Base-by-base conservation (phyloP, 2,888 invertebrate species). In the Eucriotettix oculatus region DNA sequence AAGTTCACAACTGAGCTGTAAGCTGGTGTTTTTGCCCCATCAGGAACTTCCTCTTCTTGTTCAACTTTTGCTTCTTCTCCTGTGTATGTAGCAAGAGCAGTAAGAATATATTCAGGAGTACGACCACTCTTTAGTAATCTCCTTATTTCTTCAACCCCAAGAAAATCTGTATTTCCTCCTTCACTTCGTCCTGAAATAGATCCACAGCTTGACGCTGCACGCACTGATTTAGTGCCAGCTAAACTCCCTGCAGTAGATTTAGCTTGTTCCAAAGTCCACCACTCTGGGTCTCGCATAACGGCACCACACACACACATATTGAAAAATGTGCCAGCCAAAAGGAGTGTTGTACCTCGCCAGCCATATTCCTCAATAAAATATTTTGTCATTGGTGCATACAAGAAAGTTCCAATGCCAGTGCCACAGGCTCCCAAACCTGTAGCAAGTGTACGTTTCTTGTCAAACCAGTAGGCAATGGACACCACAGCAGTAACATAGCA, bases 381-480 rank as follows among this genome's bases (percentile, higher is more conserved):
- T 63, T 86, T 85, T 0, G 90, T 90, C 75, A 92, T 79, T 0
- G 91, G 91, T 10, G 92, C 90, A 70, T 90, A 91, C 1, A 92
- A 75, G 68, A 92, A 90, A 0, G 93, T 94, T 12, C 93, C 93
- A 56, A 91, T 84, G 0, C 92, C 92, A 0, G 90, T 90, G 10
- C 93, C 93, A 67, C 90, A 90, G 0, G 91, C 91, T 1, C 90
- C 89, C 60, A 93, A 76, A 2, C 92, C 90, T 9, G 90, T 90
- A 9, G 93, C 93, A 64, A 93, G 78, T 55, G 87, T 87, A 48
- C 92, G 79, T 69, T 86, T 87, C 72, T 88, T 88, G 68, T 93
- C 91, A 72, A 94, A 94, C 86, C 93, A 94, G 71, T 90, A 92
- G 10, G 93, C 92, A 61, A 94, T 89, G 55, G 41, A 40, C 42